Conservation (phyloP, 2,888 invertebrate species). For the Dendrolimus pini region DNA sequence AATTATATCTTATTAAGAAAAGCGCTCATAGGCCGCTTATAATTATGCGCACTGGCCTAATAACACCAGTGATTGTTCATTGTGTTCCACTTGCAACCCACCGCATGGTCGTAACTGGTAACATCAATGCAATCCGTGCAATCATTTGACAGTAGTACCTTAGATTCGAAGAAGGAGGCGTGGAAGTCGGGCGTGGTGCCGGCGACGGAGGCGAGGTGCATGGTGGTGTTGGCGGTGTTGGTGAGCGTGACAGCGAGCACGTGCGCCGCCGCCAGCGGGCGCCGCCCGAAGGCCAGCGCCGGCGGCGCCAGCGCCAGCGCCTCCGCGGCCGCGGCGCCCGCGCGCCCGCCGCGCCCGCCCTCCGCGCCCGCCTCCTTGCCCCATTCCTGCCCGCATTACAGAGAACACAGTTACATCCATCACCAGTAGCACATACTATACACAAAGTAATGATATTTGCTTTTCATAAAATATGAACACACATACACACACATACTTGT, state of each 20-base stretch:
- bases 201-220: slow-evolving; percentile 95
- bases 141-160: slow-evolving; percentile 72
- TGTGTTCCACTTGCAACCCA: no score
- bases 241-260: slow-evolving; percentile 90
- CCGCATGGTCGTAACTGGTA: no score
- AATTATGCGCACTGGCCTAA: no score
- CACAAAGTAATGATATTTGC: no score
- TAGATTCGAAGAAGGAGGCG: slow-evolving; percentile 97
- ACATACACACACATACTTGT: no score
- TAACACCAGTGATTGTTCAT: no score
- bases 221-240: slow-evolving; percentile 92
- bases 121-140: no score
- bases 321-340: slow-evolving; percentile 25
- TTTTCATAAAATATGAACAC: no score
- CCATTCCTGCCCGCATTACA: slow-evolving; percentile 43
- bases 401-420: no score
- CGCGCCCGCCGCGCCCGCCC: slow-evolving; percentile 15
- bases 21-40: no score
- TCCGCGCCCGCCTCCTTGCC: slow-evolving; percentile 25
- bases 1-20: no score
- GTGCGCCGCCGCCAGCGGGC: slow-evolving; percentile 91
- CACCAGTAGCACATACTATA: no score
- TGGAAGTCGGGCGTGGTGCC: slow-evolving; percentile 97
- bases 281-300: slow-evolving; percentile 70
- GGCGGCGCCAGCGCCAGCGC: slow-evolving; percentile 63